These are phyloP conservation scores for Pelochelys cantorii DNA, from an alignment of 2,797 vertebrate genomes.

Conservation along the genomic window DNA sequence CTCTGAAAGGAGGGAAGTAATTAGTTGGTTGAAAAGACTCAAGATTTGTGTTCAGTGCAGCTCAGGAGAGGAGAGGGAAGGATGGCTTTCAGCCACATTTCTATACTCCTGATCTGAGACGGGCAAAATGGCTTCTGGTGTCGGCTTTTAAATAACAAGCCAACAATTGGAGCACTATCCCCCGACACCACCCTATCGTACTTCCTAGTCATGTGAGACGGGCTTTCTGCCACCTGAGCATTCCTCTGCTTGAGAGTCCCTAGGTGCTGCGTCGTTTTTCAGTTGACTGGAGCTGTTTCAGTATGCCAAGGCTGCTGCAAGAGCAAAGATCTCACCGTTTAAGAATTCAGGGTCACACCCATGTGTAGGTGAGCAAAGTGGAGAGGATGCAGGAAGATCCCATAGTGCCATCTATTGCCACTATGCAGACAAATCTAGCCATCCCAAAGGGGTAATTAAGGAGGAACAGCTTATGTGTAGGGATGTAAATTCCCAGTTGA, in stretches of 20 bases:
- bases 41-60: accelerated
- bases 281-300: background rate
- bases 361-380: accelerated
- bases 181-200: accelerated
- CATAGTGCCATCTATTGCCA: background rate
- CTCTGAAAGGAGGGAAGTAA: background rate
- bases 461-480: background rate
- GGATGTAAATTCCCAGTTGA: too few species aligned
- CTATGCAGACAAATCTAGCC: background rate
- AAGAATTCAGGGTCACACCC: background rate
- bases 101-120: accelerated
- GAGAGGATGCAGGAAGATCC: accelerated
- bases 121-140: background rate
- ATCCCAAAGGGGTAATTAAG: background rate
- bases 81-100: background rate
- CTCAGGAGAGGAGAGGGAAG: background rate
- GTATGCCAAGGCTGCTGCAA: background rate
- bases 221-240: background rate
- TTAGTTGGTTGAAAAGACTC: background rate
- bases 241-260: background rate
- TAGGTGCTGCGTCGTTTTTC: background rate
- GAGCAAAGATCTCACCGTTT: background rate
- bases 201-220: accelerated
- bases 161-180: background rate
- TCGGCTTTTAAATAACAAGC: background rate